Evolutionary conservation across 2,888 invertebrate genomes (phyloP).

Genomic region (Aspidapion aeneum): DNA sequence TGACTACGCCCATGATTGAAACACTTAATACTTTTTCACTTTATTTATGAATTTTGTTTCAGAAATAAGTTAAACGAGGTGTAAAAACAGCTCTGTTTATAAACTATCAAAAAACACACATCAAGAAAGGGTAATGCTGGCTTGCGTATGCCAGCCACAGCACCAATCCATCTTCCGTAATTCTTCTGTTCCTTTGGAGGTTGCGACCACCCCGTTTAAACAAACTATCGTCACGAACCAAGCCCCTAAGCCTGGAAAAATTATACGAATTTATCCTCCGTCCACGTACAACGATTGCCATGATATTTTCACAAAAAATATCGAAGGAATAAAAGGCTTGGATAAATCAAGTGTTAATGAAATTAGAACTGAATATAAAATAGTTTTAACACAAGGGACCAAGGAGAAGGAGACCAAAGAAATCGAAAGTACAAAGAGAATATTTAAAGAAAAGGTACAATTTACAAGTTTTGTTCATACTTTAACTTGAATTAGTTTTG

Average conservation of each 20-base stretch:
- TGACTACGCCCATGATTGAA: too few species aligned
- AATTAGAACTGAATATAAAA: neutral
- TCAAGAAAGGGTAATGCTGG: conserved; percentile 60
- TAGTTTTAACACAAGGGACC: neutral
- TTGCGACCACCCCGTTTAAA: neutral
- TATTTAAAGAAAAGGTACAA: too few species aligned
- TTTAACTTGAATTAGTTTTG: too few species aligned
- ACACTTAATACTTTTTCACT: too few species aligned
- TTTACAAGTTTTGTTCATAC: too few species aligned
- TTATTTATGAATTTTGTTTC: too few species aligned
- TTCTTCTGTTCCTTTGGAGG: conserved; percentile 45
- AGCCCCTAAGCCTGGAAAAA: conserved; percentile 36
- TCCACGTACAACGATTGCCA: conserved; percentile 37
- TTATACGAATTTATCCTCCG: conserved; percentile 28
- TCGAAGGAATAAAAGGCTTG: neutral
- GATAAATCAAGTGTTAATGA: neutral
- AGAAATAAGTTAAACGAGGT: too few species aligned
- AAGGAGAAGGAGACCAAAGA: neutral
- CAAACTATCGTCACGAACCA: neutral
- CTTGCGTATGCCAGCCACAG: conserved; percentile 64
- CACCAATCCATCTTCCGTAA: conserved; percentile 57
- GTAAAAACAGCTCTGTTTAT: too few species aligned
- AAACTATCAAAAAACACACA: too few species aligned
- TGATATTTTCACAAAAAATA: conserved; percentile 11
- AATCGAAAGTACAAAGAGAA: neutral